A percentile compares a stretch with the other conserved stretches of the same genome.
Conservation (phyloP, 1,140 invertebrate genomes). For the Lutraria rhynchaena region DNA sequence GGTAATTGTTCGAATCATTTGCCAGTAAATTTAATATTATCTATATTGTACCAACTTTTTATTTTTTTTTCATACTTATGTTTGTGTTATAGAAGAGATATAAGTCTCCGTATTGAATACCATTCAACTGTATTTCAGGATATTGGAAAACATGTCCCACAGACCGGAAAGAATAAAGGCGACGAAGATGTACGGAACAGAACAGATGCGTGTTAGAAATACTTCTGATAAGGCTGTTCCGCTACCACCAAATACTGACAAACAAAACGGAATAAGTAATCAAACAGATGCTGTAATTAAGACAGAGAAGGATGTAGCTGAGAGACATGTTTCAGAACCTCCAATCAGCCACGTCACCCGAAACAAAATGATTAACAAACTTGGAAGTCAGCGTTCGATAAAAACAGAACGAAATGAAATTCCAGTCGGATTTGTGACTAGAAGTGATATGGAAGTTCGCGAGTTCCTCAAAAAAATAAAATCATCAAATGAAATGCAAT, state of each 20-base stretch:
- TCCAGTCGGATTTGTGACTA: background rate
- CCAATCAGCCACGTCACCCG: background rate
- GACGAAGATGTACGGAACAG: background rate
- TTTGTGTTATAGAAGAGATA: no score
- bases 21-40: no score
- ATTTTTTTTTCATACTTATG: no score
- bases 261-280: background rate
- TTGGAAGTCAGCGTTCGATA: background rate
- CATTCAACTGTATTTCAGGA: no score
- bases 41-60: no score
- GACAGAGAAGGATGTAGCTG: background rate
- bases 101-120: no score
- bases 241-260: background rate
- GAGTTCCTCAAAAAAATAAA: background rate
- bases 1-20: no score
- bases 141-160: background rate
- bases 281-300: background rate
- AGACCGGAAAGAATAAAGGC: conserved; percentile 15
- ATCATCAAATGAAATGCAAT: background rate
- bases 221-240: background rate
- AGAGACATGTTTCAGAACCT: background rate
- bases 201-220: background rate
- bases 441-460: conserved; percentile 6
- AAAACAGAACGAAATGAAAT: background rate
- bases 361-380: background rate